Percentiles rank a stretch among this genome's conserved stretches.
These are phyloP conservation scores for Lagodon rhomboides DNA, from an alignment of 2,797 vertebrate species.

Conservation along the genomic window DNA sequence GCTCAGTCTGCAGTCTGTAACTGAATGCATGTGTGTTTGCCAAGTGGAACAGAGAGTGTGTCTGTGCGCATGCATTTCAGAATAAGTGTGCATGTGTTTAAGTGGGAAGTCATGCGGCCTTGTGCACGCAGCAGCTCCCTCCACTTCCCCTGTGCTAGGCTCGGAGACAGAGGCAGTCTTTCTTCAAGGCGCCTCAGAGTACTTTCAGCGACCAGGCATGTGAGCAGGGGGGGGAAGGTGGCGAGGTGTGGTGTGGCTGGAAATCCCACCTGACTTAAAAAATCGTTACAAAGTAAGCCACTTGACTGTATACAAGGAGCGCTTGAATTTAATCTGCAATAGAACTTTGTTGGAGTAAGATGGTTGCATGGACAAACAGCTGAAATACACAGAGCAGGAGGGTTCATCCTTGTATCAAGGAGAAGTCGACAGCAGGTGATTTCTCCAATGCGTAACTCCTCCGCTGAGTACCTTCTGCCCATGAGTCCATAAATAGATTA, in stretches of 20 bases:
- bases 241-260: not conserved
- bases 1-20: slow-evolving; percentile 30
- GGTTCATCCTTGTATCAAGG: not conserved
- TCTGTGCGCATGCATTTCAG: slow-evolving; percentile 23
- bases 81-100: slow-evolving; percentile 45
- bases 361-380: too few relatives aligned
- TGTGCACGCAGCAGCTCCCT: slow-evolving; percentile 41
- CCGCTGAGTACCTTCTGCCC: not conserved
- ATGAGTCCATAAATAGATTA: not conserved
- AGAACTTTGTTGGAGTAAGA: not conserved
- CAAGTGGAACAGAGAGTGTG: slow-evolving; percentile 48
- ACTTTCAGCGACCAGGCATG: slow-evolving; percentile 24
- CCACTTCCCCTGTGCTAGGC: slow-evolving; percentile 58
- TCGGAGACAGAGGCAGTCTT: slow-evolving; percentile 72
- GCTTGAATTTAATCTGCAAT: not conserved
- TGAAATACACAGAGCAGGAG: not conserved
- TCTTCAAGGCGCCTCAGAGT: slow-evolving; percentile 57
- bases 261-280: slow-evolving; percentile 49
- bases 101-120: slow-evolving; percentile 71
- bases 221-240: slow-evolving; percentile 6
- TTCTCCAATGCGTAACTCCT: not conserved
- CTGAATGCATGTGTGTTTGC: not conserved
- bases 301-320: not conserved
- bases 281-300: slow-evolving; percentile 25
- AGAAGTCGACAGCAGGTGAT: not conserved